Conservation (phyloP, 2,888 invertebrate genomes). For the Euphydryas editha region DNA sequence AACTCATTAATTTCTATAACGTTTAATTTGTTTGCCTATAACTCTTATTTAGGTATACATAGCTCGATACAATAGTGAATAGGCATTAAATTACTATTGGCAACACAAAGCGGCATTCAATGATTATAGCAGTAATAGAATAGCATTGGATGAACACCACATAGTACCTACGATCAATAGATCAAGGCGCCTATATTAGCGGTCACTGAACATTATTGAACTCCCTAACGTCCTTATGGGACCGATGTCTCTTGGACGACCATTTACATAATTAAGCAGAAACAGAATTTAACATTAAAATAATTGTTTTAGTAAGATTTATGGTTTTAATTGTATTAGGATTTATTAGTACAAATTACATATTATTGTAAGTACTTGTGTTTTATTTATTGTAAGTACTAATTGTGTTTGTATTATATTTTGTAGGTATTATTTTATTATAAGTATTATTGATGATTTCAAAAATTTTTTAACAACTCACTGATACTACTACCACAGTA, state of each 20-base stretch:
- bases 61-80: not conserved
- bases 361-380: too few relatives aligned
- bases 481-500: too few relatives aligned
- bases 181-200: slow-evolving; percentile 11
- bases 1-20: too few relatives aligned
- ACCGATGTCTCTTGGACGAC: not conserved
- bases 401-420: too few relatives aligned
- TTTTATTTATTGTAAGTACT: too few relatives aligned
- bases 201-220: slow-evolving; percentile 5
- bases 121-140: slow-evolving; percentile 4
- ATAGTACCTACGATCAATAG: slow-evolving; percentile 2
- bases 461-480: too few relatives aligned
- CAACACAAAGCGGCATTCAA: not conserved
- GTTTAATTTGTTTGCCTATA: too few relatives aligned
- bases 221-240: slow-evolving; percentile 2
- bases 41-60: not conserved
- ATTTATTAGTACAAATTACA: not conserved
- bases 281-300: not conserved
- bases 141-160: not conserved
- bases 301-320: slow-evolving; percentile 3
- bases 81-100: not conserved
- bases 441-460: too few relatives aligned
- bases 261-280: slow-evolving; percentile 10
- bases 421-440: too few relatives aligned
- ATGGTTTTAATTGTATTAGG: not conserved